Percentiles rank a stretch among this genome's conserved stretches.
Conservation (phyloP, 2,113 vertebrate genomes). For the Cyprinodon variegatus region DNA sequence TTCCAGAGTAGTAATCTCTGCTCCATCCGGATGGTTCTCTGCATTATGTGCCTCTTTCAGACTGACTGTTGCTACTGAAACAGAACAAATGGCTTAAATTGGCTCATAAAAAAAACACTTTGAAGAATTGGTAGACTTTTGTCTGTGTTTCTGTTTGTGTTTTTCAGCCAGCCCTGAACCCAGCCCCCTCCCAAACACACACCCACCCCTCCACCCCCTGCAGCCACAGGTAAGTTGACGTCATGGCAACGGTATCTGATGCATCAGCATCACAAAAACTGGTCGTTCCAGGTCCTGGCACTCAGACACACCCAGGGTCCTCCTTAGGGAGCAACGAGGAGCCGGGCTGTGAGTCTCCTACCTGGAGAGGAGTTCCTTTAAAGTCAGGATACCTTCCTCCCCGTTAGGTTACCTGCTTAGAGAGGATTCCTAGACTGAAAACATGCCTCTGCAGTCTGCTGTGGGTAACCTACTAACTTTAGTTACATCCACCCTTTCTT, state of each 20-base stretch:
- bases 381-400: neutral
- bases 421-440: neutral
- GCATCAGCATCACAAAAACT: constrained; percentile 60
- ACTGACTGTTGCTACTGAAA: neutral
- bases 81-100: neutral
- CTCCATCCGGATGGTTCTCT: neutral
- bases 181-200: neutral
- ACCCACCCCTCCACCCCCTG: neutral
- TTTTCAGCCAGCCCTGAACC: neutral
- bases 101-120: neutral
- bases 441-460: neutral
- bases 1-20: neutral
- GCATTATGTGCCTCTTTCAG: no score
- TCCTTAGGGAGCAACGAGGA: neutral
- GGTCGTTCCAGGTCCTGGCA: constrained; percentile 41
- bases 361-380: neutral
- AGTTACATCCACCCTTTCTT: no score
- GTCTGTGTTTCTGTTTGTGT: neutral
- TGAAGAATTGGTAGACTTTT: neutral
- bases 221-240: constrained; percentile 37
- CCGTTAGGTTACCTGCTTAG: neutral
- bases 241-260: constrained; percentile 46
- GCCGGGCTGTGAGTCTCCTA: neutral
- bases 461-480: no score
- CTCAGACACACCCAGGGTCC: constrained; percentile 8